Percentiles rank a stretch among this genome's conserved stretches.
Evolutionary conservation across 2,888 invertebrate species (phyloP).

Genomic region (Cantharis rufa): DNA sequence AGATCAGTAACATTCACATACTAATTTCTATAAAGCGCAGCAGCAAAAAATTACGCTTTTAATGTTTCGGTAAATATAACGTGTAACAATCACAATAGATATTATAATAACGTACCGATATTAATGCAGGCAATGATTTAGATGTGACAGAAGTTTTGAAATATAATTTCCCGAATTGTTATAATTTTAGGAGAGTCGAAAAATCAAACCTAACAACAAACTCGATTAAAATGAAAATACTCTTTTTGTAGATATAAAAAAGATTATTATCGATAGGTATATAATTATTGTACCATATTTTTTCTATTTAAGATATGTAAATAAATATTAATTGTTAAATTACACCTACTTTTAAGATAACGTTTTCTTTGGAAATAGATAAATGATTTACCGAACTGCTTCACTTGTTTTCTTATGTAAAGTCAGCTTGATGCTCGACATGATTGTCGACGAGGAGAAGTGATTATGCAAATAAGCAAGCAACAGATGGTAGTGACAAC

Average conservation of each 20-base stretch:
- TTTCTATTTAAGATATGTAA: background rate
- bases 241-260: no score
- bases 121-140: no score
- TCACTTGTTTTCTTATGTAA: constrained; percentile 16
- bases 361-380: background rate
- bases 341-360: background rate
- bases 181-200: no score
- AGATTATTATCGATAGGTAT: background rate
- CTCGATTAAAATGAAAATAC: no score
- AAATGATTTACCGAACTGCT: background rate
- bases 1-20: constrained; percentile 13
- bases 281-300: background rate
- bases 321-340: background rate
- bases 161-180: background rate
- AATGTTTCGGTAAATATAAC: no score
- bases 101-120: no score
- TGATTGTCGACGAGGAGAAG: constrained; percentile 23
- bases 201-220: background rate
- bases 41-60: background rate
- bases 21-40: background rate
- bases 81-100: no score
- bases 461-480: constrained; percentile 30
- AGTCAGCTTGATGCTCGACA: constrained; percentile 13
- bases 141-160: background rate
- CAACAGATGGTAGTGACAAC: constrained; percentile 29